Evolutionary conservation across 2,797 vertebrate species (phyloP).

Genomic region (Sphenodon punctatus): DNA sequence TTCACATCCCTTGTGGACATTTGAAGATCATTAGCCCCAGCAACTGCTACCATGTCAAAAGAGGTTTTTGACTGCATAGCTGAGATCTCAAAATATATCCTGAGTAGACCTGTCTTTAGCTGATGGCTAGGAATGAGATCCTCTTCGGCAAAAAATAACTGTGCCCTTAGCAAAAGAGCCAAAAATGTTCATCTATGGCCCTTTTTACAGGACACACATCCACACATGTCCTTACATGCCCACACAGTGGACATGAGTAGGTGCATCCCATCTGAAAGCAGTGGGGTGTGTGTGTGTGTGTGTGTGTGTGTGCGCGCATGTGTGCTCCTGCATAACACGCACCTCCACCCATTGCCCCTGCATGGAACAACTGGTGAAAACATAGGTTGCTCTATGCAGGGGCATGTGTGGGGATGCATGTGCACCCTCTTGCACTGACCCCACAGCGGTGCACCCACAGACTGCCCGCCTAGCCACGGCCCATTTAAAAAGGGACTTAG

Average conservation of each 20-base stretch:
- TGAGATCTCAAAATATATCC: not conserved
- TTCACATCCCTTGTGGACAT: conserved; percentile 32
- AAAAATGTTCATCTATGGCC: not conserved
- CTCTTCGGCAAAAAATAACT: not conserved
- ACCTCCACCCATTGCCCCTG: too few relatives aligned
- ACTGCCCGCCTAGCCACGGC: too few relatives aligned
- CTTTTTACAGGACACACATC: not conserved
- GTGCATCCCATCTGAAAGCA: too few relatives aligned
- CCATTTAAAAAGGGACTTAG: too few relatives aligned
- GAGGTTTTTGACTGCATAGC: not conserved
- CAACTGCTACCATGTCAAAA: conserved; percentile 27
- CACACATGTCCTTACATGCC: not conserved
- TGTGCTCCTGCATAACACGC: too few relatives aligned
- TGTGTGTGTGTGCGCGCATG: too few relatives aligned
- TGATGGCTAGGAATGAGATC: not conserved
- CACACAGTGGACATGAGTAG: not conserved
- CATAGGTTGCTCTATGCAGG: too few relatives aligned
- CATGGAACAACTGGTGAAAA: too few relatives aligned
- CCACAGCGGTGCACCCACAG: too few relatives aligned
- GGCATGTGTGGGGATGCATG: too few relatives aligned
- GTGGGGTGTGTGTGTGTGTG: too few relatives aligned
- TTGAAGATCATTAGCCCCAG: conserved; percentile 39
- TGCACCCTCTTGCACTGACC: too few relatives aligned
- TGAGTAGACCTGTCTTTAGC: not conserved
- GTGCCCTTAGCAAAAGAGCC: not conserved